Evolutionary conservation across 2,113 vertebrate genomes (phyloP), one percentile per base, ranked within the genome.

Genomic region (Sigmodon hispidus): DNA sequence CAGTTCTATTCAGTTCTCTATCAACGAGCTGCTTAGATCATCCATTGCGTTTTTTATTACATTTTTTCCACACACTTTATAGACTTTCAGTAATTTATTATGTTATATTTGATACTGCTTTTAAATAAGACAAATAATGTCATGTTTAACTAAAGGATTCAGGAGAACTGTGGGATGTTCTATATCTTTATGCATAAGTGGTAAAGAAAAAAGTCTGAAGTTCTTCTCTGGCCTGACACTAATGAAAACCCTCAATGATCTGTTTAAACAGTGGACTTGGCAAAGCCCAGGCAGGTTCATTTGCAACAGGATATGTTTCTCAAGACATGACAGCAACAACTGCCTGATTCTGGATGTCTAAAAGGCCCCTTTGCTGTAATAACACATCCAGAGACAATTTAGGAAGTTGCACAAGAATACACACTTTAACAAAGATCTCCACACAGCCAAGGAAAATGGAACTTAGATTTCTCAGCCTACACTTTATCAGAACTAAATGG

Each of bases 311-410:
- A 65, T 80, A 75, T 4, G 88, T 63, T 95, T 95, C 50, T 79
- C 2, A 94, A 45, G 91, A 89, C 52, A 80, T 7, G 69, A 57
- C 34, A 59, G 40, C 43, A 67, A 59, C 80, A 5, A 63, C 26
- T 5, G 87, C 36, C 34, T 73, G 86, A 48, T 2, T 86, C 43
- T 69, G 31, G 91, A 61, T 73, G 22, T 70, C 34, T 92, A 73
- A 92, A 95, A 83, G 45, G 1, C 16, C 93, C 72, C 59, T 85
- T 90, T 95, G 70, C 90, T 88, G 92, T 59, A 94, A 70, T 50
- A 90, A 73, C 6, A 72, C 26, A 80, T 72, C 22, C 12, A 94
- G 89, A 7, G 69, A 77, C 88, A 26, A 70, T 57, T 86, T 95
- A 93, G 22, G 40, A n/a, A 90, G 48, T 69, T 75, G 36, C 89